Conservation (phyloP, 2,888 invertebrate genomes). For the Heterodera filipjevi region DNA sequence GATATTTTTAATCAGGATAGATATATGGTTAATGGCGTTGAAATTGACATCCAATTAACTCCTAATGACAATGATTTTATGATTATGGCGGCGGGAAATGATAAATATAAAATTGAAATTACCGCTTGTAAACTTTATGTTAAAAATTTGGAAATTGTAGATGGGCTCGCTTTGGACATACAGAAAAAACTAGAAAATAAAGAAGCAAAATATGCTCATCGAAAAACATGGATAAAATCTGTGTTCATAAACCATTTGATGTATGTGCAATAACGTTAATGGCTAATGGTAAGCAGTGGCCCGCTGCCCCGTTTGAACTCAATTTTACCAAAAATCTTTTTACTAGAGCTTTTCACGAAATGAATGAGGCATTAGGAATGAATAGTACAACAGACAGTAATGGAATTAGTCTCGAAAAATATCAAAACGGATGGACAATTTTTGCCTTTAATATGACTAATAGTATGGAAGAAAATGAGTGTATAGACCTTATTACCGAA, state of each 20-base stretch:
- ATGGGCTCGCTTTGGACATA: constrained; percentile 11
- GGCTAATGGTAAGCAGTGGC: too few species aligned
- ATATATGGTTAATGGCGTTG: neutral
- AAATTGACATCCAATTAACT: neutral
- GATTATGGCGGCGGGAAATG: neutral
- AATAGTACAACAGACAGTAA: too few species aligned
- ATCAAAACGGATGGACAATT: too few species aligned
- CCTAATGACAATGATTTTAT: neutral
- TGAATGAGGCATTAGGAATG: too few species aligned
- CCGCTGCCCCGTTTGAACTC: too few species aligned
- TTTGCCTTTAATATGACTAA: too few species aligned
- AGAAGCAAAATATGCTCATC: neutral
- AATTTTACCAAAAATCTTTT: too few species aligned
- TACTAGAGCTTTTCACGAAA: too few species aligned
- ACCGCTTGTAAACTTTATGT: neutral
- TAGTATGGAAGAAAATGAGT: too few species aligned
- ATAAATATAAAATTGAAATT: neutral
- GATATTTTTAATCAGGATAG: neutral
- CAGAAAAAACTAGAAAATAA: neutral
- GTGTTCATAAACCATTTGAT: neutral
- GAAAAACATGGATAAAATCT: neutral
- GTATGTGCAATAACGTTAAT: too few species aligned
- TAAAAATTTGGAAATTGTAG: neutral
- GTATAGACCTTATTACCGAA: too few species aligned
- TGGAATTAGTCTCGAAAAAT: too few species aligned